Evolutionary conservation across 2,888 invertebrate species (phyloP).

Genomic region (Eupithecia subfuscata): DNA sequence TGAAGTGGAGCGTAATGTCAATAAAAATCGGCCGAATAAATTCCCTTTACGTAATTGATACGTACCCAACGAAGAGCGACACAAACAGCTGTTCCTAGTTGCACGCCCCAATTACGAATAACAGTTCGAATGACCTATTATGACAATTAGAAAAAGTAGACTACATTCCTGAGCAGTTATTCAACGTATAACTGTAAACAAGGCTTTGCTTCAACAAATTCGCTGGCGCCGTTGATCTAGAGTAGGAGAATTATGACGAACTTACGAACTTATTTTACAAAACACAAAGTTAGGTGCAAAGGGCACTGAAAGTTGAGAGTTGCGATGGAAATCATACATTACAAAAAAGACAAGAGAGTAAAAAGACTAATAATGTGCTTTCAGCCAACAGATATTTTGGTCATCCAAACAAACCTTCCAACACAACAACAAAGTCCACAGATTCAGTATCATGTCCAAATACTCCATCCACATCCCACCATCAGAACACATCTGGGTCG

Average conservation of each 20-base stretch:
- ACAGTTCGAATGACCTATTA: constrained; percentile 44
- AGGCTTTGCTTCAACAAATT: constrained; percentile 19
- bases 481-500: constrained; percentile 66
- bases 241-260: background rate
- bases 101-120: constrained; percentile 40
- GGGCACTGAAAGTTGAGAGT: background rate
- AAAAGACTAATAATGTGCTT: background rate
- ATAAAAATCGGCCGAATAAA: constrained; percentile 39
- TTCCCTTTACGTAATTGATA: constrained; percentile 41
- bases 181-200: constrained; percentile 21
- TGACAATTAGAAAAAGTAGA: constrained; percentile 44
- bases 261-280: no score
- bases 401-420: background rate
- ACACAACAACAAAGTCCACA: constrained; percentile 7
- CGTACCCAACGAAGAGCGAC: constrained; percentile 42
- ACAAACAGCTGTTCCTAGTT: constrained; percentile 44
- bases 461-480: constrained; percentile 43
- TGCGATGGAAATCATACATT: background rate
- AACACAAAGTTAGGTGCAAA: background rate
- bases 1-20: constrained; percentile 37
- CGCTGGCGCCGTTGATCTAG: background rate
- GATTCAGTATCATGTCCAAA: constrained; percentile 27
- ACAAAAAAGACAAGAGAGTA: background rate
- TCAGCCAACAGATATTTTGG: constrained; percentile 4
- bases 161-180: constrained; percentile 31